Conservation (phyloP, 2,113 vertebrate genomes). For the Trematomus loennbergii region DNA sequence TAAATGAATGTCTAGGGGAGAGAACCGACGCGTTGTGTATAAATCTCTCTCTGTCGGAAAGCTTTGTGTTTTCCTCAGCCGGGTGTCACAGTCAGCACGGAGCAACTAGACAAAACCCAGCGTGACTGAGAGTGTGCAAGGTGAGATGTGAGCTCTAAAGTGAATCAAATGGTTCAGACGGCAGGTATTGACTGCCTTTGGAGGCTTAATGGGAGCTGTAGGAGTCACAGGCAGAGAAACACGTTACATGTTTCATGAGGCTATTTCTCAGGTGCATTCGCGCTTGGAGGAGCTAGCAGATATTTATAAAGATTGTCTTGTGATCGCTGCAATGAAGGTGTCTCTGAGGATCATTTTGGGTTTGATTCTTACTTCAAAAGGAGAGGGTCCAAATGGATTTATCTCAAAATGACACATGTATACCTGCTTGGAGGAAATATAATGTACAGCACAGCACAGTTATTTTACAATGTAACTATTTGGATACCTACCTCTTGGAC, state of each 20-base stretch:
- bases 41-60: constrained; percentile 19
- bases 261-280: constrained; percentile 58
- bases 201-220: constrained; percentile 63
- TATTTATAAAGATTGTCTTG: constrained; percentile 55
- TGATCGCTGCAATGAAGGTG: constrained; percentile 14
- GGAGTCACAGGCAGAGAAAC: constrained; percentile 63
- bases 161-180: constrained; percentile 68
- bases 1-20: constrained; percentile 12
- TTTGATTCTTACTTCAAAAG: constrained; percentile 11
- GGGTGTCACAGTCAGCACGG: constrained; percentile 7
- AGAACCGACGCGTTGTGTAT: constrained; percentile 18
- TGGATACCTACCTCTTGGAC: constrained; percentile 9
- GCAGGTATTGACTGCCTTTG: constrained; percentile 56
- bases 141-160: constrained; percentile 64
- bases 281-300: constrained; percentile 64
- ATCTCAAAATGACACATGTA: constrained; percentile 39
- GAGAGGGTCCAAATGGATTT: constrained; percentile 43
- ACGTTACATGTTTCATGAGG: constrained; percentile 70
- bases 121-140: constrained; percentile 44
- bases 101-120: constrained; percentile 22
- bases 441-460: background rate
- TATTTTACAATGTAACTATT: background rate
- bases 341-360: constrained; percentile 44
- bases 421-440: constrained; percentile 25
- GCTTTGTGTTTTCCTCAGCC: constrained; percentile 26